Conservation (phyloP, 2,797 vertebrate species). For the Monodelphis domestica region DNA sequence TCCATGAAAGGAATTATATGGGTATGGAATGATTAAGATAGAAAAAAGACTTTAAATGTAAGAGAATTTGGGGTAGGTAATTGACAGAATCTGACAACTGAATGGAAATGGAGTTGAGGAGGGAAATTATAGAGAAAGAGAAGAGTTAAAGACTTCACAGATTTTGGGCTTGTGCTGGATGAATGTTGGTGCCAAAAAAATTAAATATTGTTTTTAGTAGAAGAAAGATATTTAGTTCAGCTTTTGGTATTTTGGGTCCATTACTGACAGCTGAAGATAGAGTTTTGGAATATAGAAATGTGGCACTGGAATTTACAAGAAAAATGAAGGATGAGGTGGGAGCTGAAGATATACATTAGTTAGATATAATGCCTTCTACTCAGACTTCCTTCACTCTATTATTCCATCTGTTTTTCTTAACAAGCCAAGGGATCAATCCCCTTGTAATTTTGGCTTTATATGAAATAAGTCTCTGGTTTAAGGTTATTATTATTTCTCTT, state of each 20-base stretch:
- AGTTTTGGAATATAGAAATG: not conserved
- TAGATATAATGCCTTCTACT: not conserved
- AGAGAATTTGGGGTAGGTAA: not conserved
- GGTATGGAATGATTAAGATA: not conserved
- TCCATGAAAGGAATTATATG: not conserved
- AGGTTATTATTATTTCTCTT: not conserved
- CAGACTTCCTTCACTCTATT: not conserved
- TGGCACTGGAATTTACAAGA: not conserved
- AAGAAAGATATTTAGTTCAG: not conserved
- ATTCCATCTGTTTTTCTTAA: not conserved
- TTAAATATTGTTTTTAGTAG: not conserved
- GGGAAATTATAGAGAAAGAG: not conserved
- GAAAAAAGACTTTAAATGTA: not conserved
- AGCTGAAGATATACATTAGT: not conserved
- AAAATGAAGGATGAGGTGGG: not conserved
- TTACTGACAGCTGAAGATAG: not conserved
- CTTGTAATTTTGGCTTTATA: not conserved
- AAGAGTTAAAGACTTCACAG: not conserved
- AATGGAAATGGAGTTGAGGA: not conserved
- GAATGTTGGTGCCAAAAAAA: not conserved
- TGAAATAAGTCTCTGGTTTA: not conserved
- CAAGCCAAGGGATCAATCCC: not conserved
- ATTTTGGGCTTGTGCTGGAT: not conserved
- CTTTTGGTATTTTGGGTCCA: not conserved
- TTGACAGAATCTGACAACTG: not conserved